Evolutionary conservation across 1,140 invertebrate species (phyloP).

Genomic region (Anagrus nilaparvatae): DNA sequence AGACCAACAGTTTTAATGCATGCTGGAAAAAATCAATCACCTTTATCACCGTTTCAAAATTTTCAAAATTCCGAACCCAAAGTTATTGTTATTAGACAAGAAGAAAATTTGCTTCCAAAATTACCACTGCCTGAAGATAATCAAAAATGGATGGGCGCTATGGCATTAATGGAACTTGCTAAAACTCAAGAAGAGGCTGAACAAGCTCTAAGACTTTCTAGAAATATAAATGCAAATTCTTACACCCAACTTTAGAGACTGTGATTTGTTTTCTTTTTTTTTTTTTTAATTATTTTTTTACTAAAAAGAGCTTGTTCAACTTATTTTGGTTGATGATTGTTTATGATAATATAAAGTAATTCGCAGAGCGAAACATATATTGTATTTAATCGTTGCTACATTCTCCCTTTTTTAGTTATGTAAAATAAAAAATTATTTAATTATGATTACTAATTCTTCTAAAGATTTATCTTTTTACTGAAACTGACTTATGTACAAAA

Average conservation of each 20-base stretch:
- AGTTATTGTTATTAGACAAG: constrained; percentile 28
- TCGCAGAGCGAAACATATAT: constrained; percentile 13
- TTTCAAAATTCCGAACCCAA: constrained; percentile 18
- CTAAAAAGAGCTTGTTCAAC: constrained; percentile 8
- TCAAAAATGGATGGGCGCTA: constrained; percentile 51
- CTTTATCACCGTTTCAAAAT: constrained; percentile 11
- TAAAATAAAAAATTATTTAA: neutral
- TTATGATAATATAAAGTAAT: constrained; percentile 8
- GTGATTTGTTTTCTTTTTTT: constrained; percentile 29
- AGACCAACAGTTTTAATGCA: constrained; percentile 48
- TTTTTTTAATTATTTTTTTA: constrained; percentile 6
- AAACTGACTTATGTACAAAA: constrained; percentile 7
- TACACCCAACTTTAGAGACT: constrained; percentile 36
- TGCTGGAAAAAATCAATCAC: constrained; percentile 31
- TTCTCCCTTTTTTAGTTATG: constrained; percentile 13
- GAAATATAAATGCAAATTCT: constrained; percentile 18
- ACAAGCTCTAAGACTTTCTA: constrained; percentile 18
- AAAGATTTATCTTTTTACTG: constrained; percentile 3
- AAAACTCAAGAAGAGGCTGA: constrained; percentile 33
- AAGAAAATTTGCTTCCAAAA: constrained; percentile 23
- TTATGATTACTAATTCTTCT: neutral
- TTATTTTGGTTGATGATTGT: constrained; percentile 16
- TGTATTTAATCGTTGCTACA: constrained; percentile 11
- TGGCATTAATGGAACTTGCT: constrained; percentile 57
- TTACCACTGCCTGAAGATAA: constrained; percentile 36